Conservation (phyloP, 2,113 vertebrate species). For the Cavia aperea region DNA sequence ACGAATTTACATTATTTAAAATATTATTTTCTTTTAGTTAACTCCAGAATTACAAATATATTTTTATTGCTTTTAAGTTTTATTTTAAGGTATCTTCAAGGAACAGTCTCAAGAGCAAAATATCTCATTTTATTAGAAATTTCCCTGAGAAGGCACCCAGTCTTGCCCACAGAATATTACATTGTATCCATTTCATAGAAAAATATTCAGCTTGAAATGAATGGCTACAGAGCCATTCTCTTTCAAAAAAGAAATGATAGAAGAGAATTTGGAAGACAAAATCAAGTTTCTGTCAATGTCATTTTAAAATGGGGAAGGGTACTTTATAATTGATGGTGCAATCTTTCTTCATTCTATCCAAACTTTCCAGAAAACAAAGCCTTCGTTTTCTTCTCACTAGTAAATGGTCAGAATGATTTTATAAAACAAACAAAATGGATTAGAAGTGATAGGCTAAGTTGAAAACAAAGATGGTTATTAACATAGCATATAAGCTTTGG, state of each 20-base stretch:
- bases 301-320: not conserved
- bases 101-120: not conserved
- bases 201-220: not conserved
- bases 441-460: not conserved
- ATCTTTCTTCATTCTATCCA: not conserved
- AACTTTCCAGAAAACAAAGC: not conserved
- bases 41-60: not conserved
- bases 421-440: not conserved
- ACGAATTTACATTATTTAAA: not conserved
- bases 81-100: not conserved
- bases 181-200: not conserved
- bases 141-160: not conserved
- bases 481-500: not conserved
- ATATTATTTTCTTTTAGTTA: not conserved
- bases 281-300: not conserved
- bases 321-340: not conserved
- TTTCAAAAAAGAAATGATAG: not conserved
- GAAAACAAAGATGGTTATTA: conserved; percentile 9
- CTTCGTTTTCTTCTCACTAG: not conserved
- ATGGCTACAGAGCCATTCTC: not conserved
- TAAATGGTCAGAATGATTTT: not conserved
- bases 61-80: conserved; percentile 25
- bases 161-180: not conserved
- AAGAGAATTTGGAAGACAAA: not conserved
- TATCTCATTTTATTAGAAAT: not conserved